Evolutionary conservation across 1,140 invertebrate genomes (phyloP).

Genomic region (Habropoda laboriosa): DNA sequence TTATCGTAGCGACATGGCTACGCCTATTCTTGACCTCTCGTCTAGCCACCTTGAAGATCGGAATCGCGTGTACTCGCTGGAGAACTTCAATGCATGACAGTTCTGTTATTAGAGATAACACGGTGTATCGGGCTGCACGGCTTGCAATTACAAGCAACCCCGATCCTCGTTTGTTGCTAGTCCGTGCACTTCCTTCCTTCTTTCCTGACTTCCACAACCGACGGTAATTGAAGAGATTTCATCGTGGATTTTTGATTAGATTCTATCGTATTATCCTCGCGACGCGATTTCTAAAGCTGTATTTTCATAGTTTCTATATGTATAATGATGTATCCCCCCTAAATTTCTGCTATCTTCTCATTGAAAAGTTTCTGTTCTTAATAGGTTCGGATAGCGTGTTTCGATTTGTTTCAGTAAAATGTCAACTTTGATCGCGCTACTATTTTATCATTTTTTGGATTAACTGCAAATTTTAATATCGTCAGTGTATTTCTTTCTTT

Average conservation of each 20-base stretch:
- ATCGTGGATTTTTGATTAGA: conserved; percentile 33
- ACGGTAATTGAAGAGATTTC: conserved; percentile 57
- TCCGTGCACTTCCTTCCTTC: conserved; percentile 24
- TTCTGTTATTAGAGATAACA: conserved; percentile 66
- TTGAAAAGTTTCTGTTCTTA: too few relatives aligned
- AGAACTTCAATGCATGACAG: conserved; percentile 62
- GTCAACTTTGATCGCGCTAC: too few relatives aligned
- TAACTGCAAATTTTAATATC: conserved; percentile 3
- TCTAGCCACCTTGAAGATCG: conserved; percentile 35
- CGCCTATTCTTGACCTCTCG: conserved; percentile 16
- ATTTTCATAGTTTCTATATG: too few relatives aligned
- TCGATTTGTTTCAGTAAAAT: too few relatives aligned
- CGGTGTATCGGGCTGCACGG: conserved; percentile 42
- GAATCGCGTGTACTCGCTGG: conserved; percentile 54
- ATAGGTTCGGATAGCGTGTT: too few relatives aligned
- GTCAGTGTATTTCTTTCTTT: too few relatives aligned
- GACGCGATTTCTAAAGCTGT: not conserved
- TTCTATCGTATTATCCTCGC: not conserved
- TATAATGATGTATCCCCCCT: too few relatives aligned
- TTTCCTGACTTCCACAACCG: conserved; percentile 21
- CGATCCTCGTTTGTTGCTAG: conserved; percentile 49
- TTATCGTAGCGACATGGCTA: not conserved
- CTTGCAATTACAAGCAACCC: conserved; percentile 56
- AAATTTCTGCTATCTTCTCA: too few relatives aligned
- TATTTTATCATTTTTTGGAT: too few relatives aligned